Evolutionary conservation across 2,797 vertebrate species (phyloP).

Genomic region (Periparus ater): DNA sequence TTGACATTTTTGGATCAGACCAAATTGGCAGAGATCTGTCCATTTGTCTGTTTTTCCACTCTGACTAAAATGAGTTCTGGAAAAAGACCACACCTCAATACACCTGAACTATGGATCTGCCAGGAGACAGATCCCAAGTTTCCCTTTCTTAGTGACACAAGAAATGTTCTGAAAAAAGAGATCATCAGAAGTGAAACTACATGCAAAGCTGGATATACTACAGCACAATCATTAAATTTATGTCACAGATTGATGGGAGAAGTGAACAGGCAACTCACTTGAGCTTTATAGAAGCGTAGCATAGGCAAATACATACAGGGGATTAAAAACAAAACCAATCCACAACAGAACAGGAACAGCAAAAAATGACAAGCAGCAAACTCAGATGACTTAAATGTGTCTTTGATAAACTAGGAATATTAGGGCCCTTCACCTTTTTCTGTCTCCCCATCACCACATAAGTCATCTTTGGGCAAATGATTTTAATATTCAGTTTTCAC

Average conservation of each 20-base stretch:
- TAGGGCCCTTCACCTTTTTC: slow-evolving; percentile 16
- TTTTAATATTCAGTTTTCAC: slow-evolving; percentile 74
- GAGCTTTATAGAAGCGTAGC: not conserved
- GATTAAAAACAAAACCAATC: not conserved
- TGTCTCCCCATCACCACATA: slow-evolving; percentile 41
- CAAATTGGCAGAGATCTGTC: not conserved
- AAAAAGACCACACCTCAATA: not conserved
- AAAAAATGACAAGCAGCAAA: not conserved
- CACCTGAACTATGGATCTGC: not conserved
- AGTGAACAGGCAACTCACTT: not conserved
- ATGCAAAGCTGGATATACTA: not conserved
- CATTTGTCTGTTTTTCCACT: not conserved
- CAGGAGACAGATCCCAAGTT: not conserved
- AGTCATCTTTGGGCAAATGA: slow-evolving; percentile 70
- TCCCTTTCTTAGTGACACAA: not conserved
- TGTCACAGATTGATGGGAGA: not conserved
- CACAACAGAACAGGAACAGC: not conserved
- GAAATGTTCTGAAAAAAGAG: not conserved
- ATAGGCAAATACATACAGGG: not conserved
- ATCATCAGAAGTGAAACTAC: not conserved
- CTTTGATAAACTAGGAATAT: slow-evolving; percentile 62
- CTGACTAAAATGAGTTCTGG: not conserved
- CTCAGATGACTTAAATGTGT: not conserved
- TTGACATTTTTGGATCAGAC: not conserved
- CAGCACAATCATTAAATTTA: not conserved